Evolutionary conservation across 2,797 vertebrate genomes (phyloP).

Genomic region (Parauchenoglanis punctatus): DNA sequence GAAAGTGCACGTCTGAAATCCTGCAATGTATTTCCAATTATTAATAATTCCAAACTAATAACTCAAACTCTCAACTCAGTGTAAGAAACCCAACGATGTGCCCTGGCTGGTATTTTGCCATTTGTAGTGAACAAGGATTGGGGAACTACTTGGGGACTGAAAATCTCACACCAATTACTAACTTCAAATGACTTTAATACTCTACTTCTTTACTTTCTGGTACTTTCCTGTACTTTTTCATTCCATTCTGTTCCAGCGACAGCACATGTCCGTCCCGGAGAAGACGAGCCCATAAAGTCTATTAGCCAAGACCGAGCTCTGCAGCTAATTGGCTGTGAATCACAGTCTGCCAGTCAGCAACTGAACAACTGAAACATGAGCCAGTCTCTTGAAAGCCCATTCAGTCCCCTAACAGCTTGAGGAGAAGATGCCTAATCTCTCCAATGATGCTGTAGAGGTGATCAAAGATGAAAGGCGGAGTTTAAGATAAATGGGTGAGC

Average conservation of each 20-base stretch:
- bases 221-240: not conserved
- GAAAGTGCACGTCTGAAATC: no score
- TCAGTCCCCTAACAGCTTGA: not conserved
- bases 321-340: constrained; percentile 21
- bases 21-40: not conserved
- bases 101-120: not conserved
- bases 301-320: constrained; percentile 23
- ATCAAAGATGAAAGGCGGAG: no score
- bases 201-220: not conserved
- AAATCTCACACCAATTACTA: constrained; percentile 10
- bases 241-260: constrained; percentile 4
- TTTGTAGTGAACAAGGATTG: not conserved
- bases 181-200: not conserved
- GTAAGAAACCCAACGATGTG: not conserved
- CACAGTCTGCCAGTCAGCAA: constrained; percentile 2
- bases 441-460: not conserved
- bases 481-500: not conserved
- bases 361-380: constrained; percentile 12
- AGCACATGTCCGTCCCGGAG: not conserved
- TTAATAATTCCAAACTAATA: not conserved
- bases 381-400: constrained; percentile 1
- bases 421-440: not conserved
- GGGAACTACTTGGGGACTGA: not conserved
- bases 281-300: constrained; percentile 2
- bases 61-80: not conserved